phyloP scores from a whole-genome alignment of 2,797 vertebrate species.

The Acanthis flammea region DNA sequence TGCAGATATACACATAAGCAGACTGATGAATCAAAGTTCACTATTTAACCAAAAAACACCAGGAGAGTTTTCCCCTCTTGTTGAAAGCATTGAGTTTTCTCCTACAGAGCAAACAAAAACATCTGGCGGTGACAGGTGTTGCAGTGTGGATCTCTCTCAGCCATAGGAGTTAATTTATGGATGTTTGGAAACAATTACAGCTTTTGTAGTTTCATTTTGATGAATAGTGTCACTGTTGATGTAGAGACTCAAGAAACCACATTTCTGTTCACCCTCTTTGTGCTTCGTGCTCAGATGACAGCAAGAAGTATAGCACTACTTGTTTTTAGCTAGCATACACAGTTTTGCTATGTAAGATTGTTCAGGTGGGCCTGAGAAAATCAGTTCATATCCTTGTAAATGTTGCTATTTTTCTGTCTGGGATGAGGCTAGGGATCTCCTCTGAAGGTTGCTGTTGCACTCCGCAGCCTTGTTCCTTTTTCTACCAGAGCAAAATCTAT shows the following conservation, averaged over 20 bases:
- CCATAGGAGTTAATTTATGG: background rate
- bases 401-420: background rate
- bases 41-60: background rate
- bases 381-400: background rate
- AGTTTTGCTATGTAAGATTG: rapidly evolving
- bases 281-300: background rate
- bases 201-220: background rate
- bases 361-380: background rate
- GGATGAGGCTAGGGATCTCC: background rate
- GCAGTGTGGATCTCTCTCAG: background rate
- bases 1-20: background rate
- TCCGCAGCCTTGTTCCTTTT: background rate
- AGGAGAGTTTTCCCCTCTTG: background rate
- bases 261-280: background rate
- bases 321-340: background rate
- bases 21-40: background rate
- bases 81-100: background rate
- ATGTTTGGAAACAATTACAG: background rate
- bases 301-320: background rate
- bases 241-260: background rate
- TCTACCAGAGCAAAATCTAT: background rate
- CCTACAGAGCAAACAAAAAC: background rate
- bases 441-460: background rate
- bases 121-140: background rate
- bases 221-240: background rate